Conservation (phyloP, 2,888 invertebrate genomes). For the Cybosia mesomella region DNA sequence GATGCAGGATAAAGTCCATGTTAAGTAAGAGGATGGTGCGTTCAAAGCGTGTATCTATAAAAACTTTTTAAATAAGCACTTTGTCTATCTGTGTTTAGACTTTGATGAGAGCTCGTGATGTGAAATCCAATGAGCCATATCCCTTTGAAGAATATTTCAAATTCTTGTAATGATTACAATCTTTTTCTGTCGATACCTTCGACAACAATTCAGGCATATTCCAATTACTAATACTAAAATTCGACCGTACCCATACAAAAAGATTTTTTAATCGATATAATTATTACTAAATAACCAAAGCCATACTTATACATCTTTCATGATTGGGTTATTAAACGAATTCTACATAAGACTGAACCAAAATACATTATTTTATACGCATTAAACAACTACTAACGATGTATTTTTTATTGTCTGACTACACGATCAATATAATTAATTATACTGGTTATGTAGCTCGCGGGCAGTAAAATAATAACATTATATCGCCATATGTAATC, state of each 20-base stretch:
- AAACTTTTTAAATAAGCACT: too few relatives aligned
- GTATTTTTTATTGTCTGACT: conserved; percentile 9
- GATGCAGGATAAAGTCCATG: too few relatives aligned
- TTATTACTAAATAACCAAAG: not conserved
- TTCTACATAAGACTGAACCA: not conserved
- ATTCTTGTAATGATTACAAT: too few relatives aligned
- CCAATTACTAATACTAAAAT: not conserved
- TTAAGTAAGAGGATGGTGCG: too few relatives aligned
- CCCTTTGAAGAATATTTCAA: too few relatives aligned
- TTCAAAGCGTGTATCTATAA: too few relatives aligned
- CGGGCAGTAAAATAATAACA: conserved; percentile 8
- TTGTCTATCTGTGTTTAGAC: too few relatives aligned
- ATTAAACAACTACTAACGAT: not conserved
- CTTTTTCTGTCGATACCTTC: too few relatives aligned
- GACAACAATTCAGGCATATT: too few relatives aligned
- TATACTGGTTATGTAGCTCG: not conserved
- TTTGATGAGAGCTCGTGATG: too few relatives aligned
- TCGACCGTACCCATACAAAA: too few relatives aligned
- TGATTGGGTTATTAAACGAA: not conserved
- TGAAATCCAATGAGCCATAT: too few relatives aligned
- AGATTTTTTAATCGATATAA: not conserved
- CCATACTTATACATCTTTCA: not conserved
- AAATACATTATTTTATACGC: not conserved
- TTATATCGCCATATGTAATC: not conserved
- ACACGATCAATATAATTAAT: conserved; percentile 17